These are phyloP conservation scores for Oopsacas minuta DNA, from an alignment of 37 sponge, comb jelly and placozoan genomes.

Conservation along the genomic window DNA sequence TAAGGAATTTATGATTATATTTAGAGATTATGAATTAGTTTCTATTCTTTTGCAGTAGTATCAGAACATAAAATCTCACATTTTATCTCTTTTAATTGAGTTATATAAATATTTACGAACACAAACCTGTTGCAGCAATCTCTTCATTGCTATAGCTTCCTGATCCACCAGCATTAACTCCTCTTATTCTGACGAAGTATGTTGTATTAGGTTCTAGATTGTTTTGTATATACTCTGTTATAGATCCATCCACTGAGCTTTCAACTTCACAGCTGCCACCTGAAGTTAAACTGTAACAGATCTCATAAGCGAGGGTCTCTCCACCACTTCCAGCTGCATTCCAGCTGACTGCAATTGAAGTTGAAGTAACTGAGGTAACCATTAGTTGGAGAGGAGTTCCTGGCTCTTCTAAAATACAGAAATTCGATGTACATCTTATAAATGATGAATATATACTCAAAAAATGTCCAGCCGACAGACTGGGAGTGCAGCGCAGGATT, in stretches of 20 bases:
- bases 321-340: not conserved
- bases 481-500: too few species aligned
- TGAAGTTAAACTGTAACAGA: not conserved
- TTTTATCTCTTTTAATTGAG: too few species aligned
- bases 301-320: not conserved
- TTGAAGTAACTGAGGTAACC: not conserved
- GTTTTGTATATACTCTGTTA: not conserved
- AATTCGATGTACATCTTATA: too few species aligned
- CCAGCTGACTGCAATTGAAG: not conserved
- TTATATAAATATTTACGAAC: too few species aligned
- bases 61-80: too few species aligned
- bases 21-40: too few species aligned
- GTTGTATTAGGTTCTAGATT: not conserved
- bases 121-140: not conserved
- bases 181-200: not conserved
- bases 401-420: not conserved
- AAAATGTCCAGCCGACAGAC: too few species aligned
- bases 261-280: not conserved
- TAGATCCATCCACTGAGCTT: not conserved
- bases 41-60: too few species aligned
- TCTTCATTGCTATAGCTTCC: not conserved
- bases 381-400: not conserved
- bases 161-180: not conserved
- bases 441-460: too few species aligned
- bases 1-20: too few species aligned